Evolutionary conservation across 35 echinoderm and acorn worm species (phyloP), one percentile per base, ranked within the genome.

Genomic region (Ophiothrix spiculata): DNA sequence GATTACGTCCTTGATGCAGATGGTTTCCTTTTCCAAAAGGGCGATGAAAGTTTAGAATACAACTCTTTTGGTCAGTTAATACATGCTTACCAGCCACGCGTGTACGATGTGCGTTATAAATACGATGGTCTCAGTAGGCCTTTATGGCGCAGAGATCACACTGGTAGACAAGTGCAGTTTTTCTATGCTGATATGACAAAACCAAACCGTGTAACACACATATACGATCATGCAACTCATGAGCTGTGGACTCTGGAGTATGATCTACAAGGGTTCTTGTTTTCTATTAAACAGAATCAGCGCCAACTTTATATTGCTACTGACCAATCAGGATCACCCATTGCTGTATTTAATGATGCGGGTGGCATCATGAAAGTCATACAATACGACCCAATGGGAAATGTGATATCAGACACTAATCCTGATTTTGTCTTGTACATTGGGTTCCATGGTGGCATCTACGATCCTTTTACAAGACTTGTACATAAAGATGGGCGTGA

Each of bases 71-170:
- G 96, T 40, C 89, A 88, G 1, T 74, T 99, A 35, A 83, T 85
- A 21, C 96, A 94, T 87, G 96, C 89, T 37, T 89, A 90, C 75
- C 74, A 94, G 79, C 86, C 86, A 41, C 86, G 83, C n/a, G 83
- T 84, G n/a, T 99, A 99, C 40, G 92, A 99, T 31, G 86, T 94
- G 23, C 87, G 96, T 25, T 99, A 99, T 75, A 91, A 92, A 21
- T 99, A 94, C 46, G 96, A 99, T 87, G 96, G 96, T 40, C 21
- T 89, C 1, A 89, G 92, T 10, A 39, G 96, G 11, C 92, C 92
- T 13, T 89, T 99, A 39, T 91, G 92, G 89, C 86, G 82, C 13
- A 93, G 89, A 78, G 92, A 99, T 75, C 86, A 91, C 83, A 86
- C 89, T 1, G 87, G 90, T 13, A 35, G 78, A 29, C 87, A 89